Base-by-base conservation (phyloP, 1,140 invertebrate species). In the Bombus huntii region DNA sequence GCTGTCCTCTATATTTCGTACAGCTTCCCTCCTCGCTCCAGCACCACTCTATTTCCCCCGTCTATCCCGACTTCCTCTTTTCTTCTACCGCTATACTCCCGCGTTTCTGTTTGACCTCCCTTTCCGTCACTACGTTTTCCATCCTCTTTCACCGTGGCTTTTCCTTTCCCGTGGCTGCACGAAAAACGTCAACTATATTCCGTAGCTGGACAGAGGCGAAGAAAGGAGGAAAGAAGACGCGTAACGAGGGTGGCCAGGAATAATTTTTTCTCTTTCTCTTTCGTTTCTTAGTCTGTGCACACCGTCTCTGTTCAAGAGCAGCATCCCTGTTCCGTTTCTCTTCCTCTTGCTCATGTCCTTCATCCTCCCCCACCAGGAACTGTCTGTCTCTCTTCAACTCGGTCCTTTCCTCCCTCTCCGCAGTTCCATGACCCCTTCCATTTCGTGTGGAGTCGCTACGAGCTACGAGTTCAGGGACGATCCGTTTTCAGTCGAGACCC, bases 381-480 rank as follows among this genome's bases (percentile, higher is more conserved):
- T 71, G 42, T 81, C 34, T 34, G 81, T 90, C 88, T 92, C 87
- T 91, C 85, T 92, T 57, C 53, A 8, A 72, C 89, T 87, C 85
- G 85, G 77, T 73, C 82, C 82, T 13, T 75, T 62, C 77, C 74
- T 42, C 74, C 79, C 74, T 88, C 75, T 78, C 83, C 53, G 34
- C 66, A 76, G 90, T 92, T 89, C 87, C 92, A 90, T 90, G 92
- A 91, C 91, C 91, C 92, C 88, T 93, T 92, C 92, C 83, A 88
- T 89, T 92, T 90, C 79, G 86, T 81, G 75, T 59, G 42, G 78
- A 91, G 87, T 91, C 89, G 86, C 89, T 87, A 89, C 89, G 93
- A 90, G 86, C 89, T 87, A 89, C 89, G 93, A 90, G 93, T 93
- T 93, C 93, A 93, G 92, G 93, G 93, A 92, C 93, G 92, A 93